Base-by-base conservation (phyloP, 2,797 vertebrate species). In the Pterois miles region DNA sequence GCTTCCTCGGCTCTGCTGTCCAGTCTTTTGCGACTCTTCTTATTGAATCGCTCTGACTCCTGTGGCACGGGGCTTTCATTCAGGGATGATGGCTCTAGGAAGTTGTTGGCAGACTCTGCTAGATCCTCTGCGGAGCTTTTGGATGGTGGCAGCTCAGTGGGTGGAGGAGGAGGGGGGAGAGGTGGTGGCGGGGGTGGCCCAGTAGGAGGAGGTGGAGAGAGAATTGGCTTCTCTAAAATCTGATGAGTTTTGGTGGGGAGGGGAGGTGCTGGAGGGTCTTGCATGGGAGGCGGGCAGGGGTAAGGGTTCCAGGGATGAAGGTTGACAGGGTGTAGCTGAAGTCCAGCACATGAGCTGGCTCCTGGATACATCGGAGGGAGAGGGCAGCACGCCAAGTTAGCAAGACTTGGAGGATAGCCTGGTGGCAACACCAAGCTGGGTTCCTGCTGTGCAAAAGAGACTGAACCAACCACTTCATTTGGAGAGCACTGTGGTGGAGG, bases 301-400 rank as follows among this genome's bases (percentile, higher is more conserved):
- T 95, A 99, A 50, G 97, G 96, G 86, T 95, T 98, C 98, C 98
- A 99, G 0, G 97, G 98, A 86, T 99, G 98, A 85, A 99, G 95
- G 93, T 94, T 97, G 77, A 99, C 94, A 0, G 97, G 96, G 76
- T 98, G 97, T 84, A 99, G 95, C 92, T 98, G 97, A 88, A 99
- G 96, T 89, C 97, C 96, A 2, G 97, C 96, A 87, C 98, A 99
- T 23, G 97, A 94, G 86, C 96, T 97, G 73, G 93, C 89, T 83
- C 98, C 97, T 0, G 98, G 98, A 63, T 99, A 99, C 95, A 98
- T 98, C n/a, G 98, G 97, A 72, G 98, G 98, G 77, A 99, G 93
- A 34, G 98, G 95, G 86, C 98, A 99, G 76, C 98, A 99, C 62
- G 98, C 94, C 50, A 99, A 91, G 91, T 93, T 96, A 60, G 97